A percentile compares a stretch with the other conserved stretches of the same genome.
phyloP scores from a whole-genome alignment of 2,113 vertebrate genomes.

The Piaya cayana region DNA sequence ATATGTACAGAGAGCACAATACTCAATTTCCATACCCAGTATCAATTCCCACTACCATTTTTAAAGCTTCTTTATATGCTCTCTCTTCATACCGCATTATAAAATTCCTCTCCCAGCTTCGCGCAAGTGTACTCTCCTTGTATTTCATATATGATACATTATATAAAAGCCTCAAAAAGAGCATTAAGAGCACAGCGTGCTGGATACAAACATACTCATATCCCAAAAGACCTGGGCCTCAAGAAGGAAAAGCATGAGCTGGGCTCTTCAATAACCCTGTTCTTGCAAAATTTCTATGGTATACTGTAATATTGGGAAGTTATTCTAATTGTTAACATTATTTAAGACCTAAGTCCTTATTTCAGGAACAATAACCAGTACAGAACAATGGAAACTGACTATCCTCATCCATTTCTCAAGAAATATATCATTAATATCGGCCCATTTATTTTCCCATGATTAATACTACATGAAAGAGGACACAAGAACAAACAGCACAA shows the following conservation, averaged over 20 bases:
- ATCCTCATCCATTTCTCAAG: not conserved
- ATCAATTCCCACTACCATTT: not conserved
- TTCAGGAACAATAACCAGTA: not conserved
- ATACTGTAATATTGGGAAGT: not conserved
- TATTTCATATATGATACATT: not conserved
- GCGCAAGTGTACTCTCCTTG: not conserved
- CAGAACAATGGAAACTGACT: not conserved
- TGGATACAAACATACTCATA: not conserved
- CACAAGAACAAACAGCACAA: not conserved
- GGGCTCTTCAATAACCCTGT: not conserved
- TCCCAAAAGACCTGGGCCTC: not conserved
- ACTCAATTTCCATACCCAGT: not conserved
- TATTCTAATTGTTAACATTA: not conserved
- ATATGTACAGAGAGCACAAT: not conserved
- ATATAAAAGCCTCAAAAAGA: not conserved
- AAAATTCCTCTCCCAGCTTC: not conserved
- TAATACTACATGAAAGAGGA: not conserved
- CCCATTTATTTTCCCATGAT: not conserved
- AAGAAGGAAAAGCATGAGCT: not conserved
- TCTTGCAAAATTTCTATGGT: not conserved
- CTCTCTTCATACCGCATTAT: not conserved
- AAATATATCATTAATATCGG: not conserved
- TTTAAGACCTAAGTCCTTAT: not conserved
- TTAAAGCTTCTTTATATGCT: not conserved
- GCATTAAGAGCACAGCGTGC: rapidly evolving